Evolutionary conservation across 2,113 vertebrate genomes (phyloP), one percentile per base, ranked within the genome.

Genomic region (Myrmophylax atrothorax): DNA sequence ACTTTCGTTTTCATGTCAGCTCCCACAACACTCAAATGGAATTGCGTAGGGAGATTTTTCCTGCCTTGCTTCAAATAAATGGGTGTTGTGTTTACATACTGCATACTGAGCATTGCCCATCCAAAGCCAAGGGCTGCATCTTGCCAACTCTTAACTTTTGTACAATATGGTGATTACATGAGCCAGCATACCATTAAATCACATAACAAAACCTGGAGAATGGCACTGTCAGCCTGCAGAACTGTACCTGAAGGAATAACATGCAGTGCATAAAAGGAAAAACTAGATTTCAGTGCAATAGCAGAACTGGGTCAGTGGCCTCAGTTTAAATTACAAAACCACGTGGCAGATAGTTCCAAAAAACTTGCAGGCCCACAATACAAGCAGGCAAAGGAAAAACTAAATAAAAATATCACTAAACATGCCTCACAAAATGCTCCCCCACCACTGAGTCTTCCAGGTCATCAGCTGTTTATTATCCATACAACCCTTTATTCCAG

Each of bases 31-130:
- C 86, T 84, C 84, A 91, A 91, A 80, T 83, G 68, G 91, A 95
- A 93, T 82, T 83, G 75, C 40, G 18, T 52, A 83, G 68, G 74
- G 88, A 94, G 78, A 89, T 81, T 95, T 94, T 94, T 93, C 82
- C 73, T 93, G 76, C 76, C 91, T 92, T 92, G 78, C 81, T 95
- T 93, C 90, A 95, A 96, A 96, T 93, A 96, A 96, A 93, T 82
- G 88, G 85, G 76, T 92, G 87, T 87, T 94, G 70, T 95, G 94
- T 95, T 97, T 95, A 95, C 67, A 96, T 92, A 72, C 83, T 84
- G 92, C 83, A 95, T 93, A 73, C 66, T 92, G 87, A 94, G 83
- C 94, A 95, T 84, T 92, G 92, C 96, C 88, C 62, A 89, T 62
- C 18, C 10, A 10, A 94, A 95, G 94, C 88, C 93, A 97, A 93